A percentile compares a stretch with the other conserved stretches of the same genome.
Evolutionary conservation across 2,888 invertebrate genomes (phyloP).

Genomic region (Chymomyza amoena): DNA sequence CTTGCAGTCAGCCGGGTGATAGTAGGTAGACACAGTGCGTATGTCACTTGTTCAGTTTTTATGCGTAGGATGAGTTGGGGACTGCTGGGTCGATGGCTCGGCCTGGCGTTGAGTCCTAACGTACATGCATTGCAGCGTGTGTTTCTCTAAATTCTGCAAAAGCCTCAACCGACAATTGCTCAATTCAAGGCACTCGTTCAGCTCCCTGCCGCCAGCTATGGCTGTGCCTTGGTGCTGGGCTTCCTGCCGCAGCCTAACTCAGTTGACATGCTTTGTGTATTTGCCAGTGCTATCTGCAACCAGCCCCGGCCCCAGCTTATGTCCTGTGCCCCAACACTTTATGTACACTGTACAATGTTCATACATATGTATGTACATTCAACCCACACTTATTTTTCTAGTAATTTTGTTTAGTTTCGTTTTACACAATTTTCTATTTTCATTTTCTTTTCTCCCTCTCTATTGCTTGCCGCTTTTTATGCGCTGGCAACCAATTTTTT

Average conservation of each 20-base stretch:
- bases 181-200: constrained; percentile 50
- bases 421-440: constrained; percentile 60
- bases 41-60: constrained; percentile 63
- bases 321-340: neutral
- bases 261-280: constrained; percentile 61
- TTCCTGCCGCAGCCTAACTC: constrained; percentile 52
- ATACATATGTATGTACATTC: constrained; percentile 3
- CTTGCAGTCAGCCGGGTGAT: constrained; percentile 14
- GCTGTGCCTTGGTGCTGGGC: constrained; percentile 11
- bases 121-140: constrained; percentile 18
- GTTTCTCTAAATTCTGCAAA: constrained; percentile 60
- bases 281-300: constrained; percentile 42
- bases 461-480: constrained; percentile 13
- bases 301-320: constrained; percentile 1
- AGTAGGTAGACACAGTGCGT: constrained; percentile 57
- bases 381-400: constrained; percentile 37
- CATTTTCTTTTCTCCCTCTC: constrained; percentile 18
- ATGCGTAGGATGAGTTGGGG: neutral
- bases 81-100: neutral
- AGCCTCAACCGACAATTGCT: constrained; percentile 61
- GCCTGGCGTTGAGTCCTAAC: neutral
- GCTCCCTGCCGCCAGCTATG: neutral
- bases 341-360: too few species aligned
- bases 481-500: constrained; percentile 29
- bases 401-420: constrained; percentile 65